Conservation (phyloP, 2,797 vertebrate genomes). For the Ctenopoma multispine region DNA sequence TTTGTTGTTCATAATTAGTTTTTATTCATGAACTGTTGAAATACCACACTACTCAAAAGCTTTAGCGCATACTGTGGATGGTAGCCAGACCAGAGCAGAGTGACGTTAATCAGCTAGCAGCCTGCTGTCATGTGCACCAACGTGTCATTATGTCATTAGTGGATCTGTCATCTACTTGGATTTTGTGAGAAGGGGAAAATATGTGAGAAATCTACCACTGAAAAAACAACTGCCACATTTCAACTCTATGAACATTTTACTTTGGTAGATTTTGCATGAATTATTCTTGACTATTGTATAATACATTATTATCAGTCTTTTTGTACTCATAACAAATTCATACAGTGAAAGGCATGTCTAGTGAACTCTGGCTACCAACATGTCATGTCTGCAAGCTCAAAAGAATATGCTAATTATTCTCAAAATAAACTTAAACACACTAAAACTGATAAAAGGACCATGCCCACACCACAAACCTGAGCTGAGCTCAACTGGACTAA, state of each 20-base stretch:
- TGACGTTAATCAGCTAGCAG: constrained; percentile 41
- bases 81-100: constrained; percentile 47
- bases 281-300: constrained; percentile 18
- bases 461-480: constrained; percentile 74
- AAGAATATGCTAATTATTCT: constrained; percentile 31
- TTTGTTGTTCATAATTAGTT: constrained; percentile 25
- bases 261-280: constrained; percentile 29
- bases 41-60: constrained; percentile 31
- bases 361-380: constrained; percentile 40
- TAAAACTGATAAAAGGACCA: constrained; percentile 53
- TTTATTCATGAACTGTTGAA: constrained; percentile 57
- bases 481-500: constrained; percentile 63
- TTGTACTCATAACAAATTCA: constrained; percentile 13
- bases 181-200: not conserved
- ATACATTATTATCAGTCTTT: constrained; percentile 21
- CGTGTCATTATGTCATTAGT: not conserved
- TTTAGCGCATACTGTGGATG: constrained; percentile 32
- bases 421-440: constrained; percentile 47
- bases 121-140: constrained; percentile 18
- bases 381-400: constrained; percentile 26
- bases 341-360: constrained; percentile 11
- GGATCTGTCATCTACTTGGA: constrained; percentile 1
- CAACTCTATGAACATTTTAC: constrained; percentile 9
- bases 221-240: constrained; percentile 12
- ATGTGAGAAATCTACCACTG: constrained; percentile 2